These are phyloP conservation scores for Cyprinus carpio DNA, from an alignment of 2,113 vertebrate species.

Conservation along the genomic window DNA sequence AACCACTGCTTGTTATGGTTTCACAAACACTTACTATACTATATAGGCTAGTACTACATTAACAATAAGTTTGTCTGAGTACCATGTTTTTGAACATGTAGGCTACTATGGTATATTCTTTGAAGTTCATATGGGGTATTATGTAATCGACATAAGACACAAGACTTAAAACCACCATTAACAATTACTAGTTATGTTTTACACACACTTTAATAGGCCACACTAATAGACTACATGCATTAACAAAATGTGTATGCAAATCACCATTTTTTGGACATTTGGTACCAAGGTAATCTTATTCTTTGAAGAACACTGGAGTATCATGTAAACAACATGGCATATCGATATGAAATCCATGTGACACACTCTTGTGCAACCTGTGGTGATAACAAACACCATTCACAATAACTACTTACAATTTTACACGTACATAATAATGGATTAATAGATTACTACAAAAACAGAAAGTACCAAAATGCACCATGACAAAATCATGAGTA, in stretches of 20 bases:
- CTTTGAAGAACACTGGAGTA: neutral
- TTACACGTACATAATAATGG: neutral
- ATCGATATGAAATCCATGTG: neutral
- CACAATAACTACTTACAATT: neutral
- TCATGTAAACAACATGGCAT: neutral
- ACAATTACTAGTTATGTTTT: neutral
- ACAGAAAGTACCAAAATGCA: neutral
- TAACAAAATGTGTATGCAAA: neutral
- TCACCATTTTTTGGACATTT: neutral
- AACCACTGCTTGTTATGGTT: neutral
- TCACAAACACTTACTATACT: neutral
- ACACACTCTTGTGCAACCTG: neutral
- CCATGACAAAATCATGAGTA: neutral
- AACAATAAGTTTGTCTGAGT: neutral
- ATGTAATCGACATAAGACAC: no score
- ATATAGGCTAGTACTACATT: neutral
- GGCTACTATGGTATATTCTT: neutral
- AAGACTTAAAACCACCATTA: neutral
- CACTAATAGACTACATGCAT: neutral
- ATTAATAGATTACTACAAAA: neutral
- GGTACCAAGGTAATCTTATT: neutral
- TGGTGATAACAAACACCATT: neutral
- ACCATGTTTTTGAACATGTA: neutral
- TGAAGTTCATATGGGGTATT: neutral
- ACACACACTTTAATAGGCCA: neutral